Conservation (phyloP, 2,888 invertebrate species). For the Lissonota sp. region DNA sequence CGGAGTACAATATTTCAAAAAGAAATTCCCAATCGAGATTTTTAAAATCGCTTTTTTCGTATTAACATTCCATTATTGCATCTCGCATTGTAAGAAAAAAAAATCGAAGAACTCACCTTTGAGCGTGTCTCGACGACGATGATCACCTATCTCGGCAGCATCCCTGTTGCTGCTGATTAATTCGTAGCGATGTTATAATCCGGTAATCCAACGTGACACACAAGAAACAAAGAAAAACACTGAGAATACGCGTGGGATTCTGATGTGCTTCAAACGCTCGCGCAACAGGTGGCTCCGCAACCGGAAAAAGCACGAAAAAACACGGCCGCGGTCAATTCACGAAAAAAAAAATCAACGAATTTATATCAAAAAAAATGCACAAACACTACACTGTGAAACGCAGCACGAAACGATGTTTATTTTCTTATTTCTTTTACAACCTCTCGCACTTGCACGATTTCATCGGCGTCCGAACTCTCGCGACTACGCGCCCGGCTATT, state of each 20-base stretch:
- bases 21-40: too few relatives aligned
- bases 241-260: conserved; percentile 14
- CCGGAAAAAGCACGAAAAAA: conserved; percentile 60
- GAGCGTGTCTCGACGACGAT: conserved; percentile 67
- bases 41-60: too few relatives aligned
- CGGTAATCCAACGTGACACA: conserved; percentile 78
- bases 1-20: too few relatives aligned
- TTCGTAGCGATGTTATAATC: conserved; percentile 67
- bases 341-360: background rate
- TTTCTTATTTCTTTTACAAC: conserved; percentile 4
- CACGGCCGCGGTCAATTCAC: conserved; percentile 51
- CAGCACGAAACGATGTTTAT: conserved; percentile 41
- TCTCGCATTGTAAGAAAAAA: background rate
- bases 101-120: conserved; percentile 60
- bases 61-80: background rate
- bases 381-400: conserved; percentile 55
- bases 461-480: conserved; percentile 36
- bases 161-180: conserved; percentile 18
- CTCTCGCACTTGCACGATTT: conserved; percentile 50
- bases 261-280: conserved; percentile 39
- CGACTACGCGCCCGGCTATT: conserved; percentile 40
- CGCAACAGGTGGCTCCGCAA: conserved; percentile 71
- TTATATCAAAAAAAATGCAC: conserved; percentile 63
- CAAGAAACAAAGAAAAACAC: conserved; percentile 38
- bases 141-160: conserved; percentile 66